Base-by-base conservation (phyloP, 2,888 invertebrate genomes). In the Drosophila longiperda region DNA sequence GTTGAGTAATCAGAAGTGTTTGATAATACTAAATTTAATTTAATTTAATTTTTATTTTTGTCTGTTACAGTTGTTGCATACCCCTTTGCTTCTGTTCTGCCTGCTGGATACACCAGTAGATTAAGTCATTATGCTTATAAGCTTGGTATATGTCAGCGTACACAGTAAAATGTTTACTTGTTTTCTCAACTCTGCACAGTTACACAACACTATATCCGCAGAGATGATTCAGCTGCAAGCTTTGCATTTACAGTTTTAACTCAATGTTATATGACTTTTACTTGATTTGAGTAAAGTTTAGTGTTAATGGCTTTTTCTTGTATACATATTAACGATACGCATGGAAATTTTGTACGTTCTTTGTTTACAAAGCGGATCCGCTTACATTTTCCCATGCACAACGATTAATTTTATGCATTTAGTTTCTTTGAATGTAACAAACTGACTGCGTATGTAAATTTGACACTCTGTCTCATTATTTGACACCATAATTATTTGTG, bases 381-480 rank as follows among this genome's bases (percentile, higher is more conserved):
- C 34, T 34, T 33, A 40, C 58, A 61, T 77, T 70, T 85, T 75
- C 66, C 77, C 72, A 68, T 64, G 65, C 66, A 61, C 50, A 75
- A 70, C 66, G 67, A 79, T 90, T 82, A 83, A 91, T 84, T 91
- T 82, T 75, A 64, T 75, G 82, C 81, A 86, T 82, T 81, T 81
- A 79, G 77, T 80, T 80, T 73, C 75, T 73, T 78, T 75, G 66
- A 59, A 72, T 78, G 74, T 79, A 87, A 83, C 78, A 83, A 88
- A 77, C 72, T 73, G 61, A 60, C 82, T 83, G 77, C 73, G 75
- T 76, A 88, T 86, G 89, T 84, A 90, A 90, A 88, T 89, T 88
- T 90, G 90, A 86, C 87, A 91, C 81, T 84, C 76, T 75, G 90
- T 75, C 84, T 83, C 89, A 89, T 90, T 90, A 87, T 87, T 83